phyloP scores from a whole-genome alignment of 1,140 invertebrate genomes.

The Propsilocerus akamusi region DNA sequence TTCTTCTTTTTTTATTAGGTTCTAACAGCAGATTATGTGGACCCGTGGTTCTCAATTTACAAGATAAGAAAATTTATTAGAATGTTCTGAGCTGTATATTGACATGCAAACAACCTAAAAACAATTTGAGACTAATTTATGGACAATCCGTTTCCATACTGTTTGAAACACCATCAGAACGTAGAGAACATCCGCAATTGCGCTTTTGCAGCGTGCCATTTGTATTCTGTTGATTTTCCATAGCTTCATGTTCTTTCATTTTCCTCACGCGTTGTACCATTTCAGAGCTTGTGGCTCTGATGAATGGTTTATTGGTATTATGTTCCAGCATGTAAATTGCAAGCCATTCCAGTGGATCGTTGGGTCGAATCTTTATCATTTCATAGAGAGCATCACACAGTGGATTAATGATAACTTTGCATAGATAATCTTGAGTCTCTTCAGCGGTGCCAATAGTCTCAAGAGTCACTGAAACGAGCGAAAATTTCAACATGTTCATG shows the following conservation, averaged over 20 bases:
- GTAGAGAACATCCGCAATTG: too few relatives aligned
- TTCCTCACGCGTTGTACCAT: background rate
- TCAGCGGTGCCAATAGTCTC: background rate
- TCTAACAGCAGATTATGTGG: too few relatives aligned
- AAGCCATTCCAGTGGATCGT: background rate
- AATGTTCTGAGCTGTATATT: too few relatives aligned
- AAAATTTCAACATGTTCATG: too few relatives aligned
- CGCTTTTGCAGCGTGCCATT: too few relatives aligned
- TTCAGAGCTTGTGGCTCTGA: background rate
- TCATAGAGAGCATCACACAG: background rate
- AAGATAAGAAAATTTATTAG: too few relatives aligned
- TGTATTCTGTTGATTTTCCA: background rate
- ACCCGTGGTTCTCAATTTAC: too few relatives aligned
- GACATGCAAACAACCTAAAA: too few relatives aligned
- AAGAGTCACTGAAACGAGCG: background rate
- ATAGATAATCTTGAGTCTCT: background rate
- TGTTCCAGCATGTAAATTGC: background rate
- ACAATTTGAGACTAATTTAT: too few relatives aligned
- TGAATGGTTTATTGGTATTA: background rate
- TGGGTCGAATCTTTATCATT: background rate
- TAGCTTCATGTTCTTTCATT: background rate
- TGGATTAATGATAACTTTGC: background rate
- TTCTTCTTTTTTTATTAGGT: too few relatives aligned
- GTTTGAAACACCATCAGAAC: too few relatives aligned
- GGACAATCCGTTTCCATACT: too few relatives aligned